A percentile compares a stretch with the other conserved stretches of the same genome.
Evolutionary conservation across 2,113 vertebrate species (phyloP).

Genomic region (Ciconia stormi): DNA sequence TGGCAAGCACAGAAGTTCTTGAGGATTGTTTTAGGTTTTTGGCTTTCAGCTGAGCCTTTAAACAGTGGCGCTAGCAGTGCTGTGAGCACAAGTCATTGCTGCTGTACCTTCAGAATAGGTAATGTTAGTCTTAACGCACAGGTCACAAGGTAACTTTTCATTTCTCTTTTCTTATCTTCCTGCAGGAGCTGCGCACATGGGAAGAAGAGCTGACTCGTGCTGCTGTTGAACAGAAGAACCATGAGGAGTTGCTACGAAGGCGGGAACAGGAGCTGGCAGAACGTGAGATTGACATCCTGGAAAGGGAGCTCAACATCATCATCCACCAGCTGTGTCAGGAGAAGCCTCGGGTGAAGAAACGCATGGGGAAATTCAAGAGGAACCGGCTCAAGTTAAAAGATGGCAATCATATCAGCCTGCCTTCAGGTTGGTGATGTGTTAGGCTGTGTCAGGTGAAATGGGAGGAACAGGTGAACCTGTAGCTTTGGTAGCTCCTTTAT

Average conservation of each 20-base stretch:
- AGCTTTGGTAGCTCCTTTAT: not conserved
- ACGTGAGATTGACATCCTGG: constrained; percentile 94
- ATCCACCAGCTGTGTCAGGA: constrained; percentile 98
- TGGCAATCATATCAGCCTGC: constrained; percentile 94
- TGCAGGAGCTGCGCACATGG: constrained; percentile 93
- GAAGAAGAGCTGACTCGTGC: constrained; percentile 92
- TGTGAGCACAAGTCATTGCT: not conserved
- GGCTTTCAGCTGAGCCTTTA: not conserved
- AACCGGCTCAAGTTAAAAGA: constrained; percentile 92
- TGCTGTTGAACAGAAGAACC: constrained; percentile 94
- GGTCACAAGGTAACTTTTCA: not conserved
- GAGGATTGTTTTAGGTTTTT: not conserved
- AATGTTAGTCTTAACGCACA: not conserved
- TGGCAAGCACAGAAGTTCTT: not conserved
- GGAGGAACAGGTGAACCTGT: not conserved
- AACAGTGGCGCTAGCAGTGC: not conserved
- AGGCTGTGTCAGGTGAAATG: not conserved
- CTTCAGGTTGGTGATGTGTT: constrained; percentile 82
- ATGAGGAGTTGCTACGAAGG: constrained; percentile 89
- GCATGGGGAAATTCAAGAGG: constrained; percentile 94
- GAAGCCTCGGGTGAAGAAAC: constrained; percentile 91
- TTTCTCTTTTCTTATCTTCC: not conserved
- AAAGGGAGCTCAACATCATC: constrained; percentile 95
- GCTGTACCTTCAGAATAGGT: not conserved
- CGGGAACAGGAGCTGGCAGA: constrained; percentile 95